Base-by-base conservation (phyloP, 2,888 invertebrate species). In the Sicus ferrugineus region DNA sequence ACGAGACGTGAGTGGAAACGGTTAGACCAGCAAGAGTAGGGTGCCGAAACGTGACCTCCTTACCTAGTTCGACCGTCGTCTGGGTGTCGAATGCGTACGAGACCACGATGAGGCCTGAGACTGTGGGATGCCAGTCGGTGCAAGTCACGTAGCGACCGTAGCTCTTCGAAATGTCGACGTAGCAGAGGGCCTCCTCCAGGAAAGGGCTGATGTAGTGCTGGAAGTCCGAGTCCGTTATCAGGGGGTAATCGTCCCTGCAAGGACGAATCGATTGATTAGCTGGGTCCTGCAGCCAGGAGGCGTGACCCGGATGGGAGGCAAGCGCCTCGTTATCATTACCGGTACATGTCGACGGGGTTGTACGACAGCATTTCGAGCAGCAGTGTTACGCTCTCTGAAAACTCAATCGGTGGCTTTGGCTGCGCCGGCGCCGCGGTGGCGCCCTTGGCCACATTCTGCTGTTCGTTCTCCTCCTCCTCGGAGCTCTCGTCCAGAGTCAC, bases 51-150 rank as follows among this genome's bases (percentile, higher is more conserved):
- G 14, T 9, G n/a, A 42, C 31, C 77, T 80, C 2, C 84, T 85
- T 73, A 78, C 79, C 68, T 66, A 72, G 71, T 1, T 78, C 75
- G 0, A 73, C 66, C 34, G 87, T 86, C 1, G 77, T 77, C 2
- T 88, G 86, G 0, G 89, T 88, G 46, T 83, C 86, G 75, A 90
- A 89, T 0, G 89, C 86, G 76, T 93, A 93, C n/a, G 90, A 87
- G 38, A 90, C 87, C 0, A 90, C 91, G 2, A 90, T 87, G 11
- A 91, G 87, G 0, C 92, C 93, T 0, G 90, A 88, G 87, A 90
- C 88, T 82, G 89, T 87, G 0, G 91, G 92, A 85, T 93, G 93
- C 90, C 93, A 93, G 71, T 87, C 87, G 16, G 89, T 86, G 71
- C 88, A 86, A 6, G 90, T 88, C 48, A 93, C 89, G 80, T 88